Evolutionary conservation across 2,888 invertebrate genomes (phyloP).

Genomic region (Andrena camellia): DNA sequence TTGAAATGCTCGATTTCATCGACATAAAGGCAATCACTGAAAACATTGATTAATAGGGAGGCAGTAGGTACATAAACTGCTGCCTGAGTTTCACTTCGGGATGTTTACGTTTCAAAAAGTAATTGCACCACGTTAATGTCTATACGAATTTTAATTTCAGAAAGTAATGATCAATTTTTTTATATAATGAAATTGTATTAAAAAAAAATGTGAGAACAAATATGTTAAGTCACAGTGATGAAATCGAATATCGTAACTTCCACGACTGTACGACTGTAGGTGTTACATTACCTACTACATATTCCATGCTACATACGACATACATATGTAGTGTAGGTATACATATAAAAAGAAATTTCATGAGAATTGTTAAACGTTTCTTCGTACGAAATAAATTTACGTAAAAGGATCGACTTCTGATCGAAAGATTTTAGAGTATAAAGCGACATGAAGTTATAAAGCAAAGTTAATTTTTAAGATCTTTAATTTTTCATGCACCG

Average conservation of each 20-base stretch:
- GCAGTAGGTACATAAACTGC: neutral
- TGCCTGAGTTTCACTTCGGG: constrained; percentile 3
- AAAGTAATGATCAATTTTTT: neutral
- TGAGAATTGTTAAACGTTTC: too few relatives aligned
- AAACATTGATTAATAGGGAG: constrained; percentile 3
- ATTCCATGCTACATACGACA: too few relatives aligned
- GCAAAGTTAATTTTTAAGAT: too few relatives aligned
- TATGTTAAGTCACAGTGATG: neutral
- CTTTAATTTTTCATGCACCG: too few relatives aligned
- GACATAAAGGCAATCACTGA: neutral
- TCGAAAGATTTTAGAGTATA: too few relatives aligned
- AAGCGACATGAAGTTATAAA: too few relatives aligned
- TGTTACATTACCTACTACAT: too few relatives aligned
- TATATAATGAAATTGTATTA: neutral
- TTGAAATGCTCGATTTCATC: neutral
- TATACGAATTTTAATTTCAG: constrained; percentile 3
- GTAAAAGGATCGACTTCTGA: too few relatives aligned
- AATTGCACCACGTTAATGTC: neutral
- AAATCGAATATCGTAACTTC: neutral
- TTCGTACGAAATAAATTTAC: too few relatives aligned
- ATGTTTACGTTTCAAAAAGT: constrained; percentile 2
- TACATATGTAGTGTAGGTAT: too few relatives aligned
- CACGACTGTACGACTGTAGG: neutral
- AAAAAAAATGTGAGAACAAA: neutral
- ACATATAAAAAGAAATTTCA: too few relatives aligned